Evolutionary conservation across 1,140 invertebrate species (phyloP).

Genomic region (Plutomurus gul): DNA sequence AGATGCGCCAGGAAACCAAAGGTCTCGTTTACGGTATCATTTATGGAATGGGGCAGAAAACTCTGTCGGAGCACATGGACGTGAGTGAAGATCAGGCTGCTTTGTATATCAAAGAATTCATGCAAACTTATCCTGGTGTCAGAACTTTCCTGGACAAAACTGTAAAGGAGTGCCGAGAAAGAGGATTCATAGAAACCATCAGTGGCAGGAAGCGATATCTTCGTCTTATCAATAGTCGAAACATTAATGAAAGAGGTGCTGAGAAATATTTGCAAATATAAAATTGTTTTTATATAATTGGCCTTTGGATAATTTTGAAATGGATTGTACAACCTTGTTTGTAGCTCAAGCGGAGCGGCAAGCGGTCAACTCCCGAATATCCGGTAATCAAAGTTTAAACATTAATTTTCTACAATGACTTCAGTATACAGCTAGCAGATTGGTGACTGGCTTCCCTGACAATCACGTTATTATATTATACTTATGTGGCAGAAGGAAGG

Average conservation of each 20-base stretch:
- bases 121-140: constrained; percentile 74
- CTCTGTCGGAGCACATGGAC: constrained; percentile 78
- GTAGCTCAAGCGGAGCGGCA: constrained; percentile 88
- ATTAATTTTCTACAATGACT: too few species aligned
- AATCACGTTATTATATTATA: too few species aligned
- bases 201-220: constrained; percentile 77
- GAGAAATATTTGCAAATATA: background rate
- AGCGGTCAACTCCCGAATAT: constrained; percentile 89
- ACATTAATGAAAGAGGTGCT: constrained; percentile 64
- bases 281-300: background rate
- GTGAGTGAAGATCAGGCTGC: constrained; percentile 80
- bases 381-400: too few species aligned
- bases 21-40: constrained; percentile 96
- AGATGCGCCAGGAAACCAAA: constrained; percentile 83
- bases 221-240: constrained; percentile 72
- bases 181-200: constrained; percentile 84
- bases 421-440: too few species aligned
- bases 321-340: constrained; percentile 42
- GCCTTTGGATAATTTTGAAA: background rate
- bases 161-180: constrained; percentile 69
- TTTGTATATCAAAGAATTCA: constrained; percentile 80
- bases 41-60: constrained; percentile 92
- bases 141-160: constrained; percentile 69
- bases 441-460: too few species aligned
- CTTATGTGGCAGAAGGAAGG: too few species aligned